These are phyloP conservation scores for Tachuris rubrigastra DNA, from an alignment of 2,113 vertebrate species.

Conservation along the genomic window DNA sequence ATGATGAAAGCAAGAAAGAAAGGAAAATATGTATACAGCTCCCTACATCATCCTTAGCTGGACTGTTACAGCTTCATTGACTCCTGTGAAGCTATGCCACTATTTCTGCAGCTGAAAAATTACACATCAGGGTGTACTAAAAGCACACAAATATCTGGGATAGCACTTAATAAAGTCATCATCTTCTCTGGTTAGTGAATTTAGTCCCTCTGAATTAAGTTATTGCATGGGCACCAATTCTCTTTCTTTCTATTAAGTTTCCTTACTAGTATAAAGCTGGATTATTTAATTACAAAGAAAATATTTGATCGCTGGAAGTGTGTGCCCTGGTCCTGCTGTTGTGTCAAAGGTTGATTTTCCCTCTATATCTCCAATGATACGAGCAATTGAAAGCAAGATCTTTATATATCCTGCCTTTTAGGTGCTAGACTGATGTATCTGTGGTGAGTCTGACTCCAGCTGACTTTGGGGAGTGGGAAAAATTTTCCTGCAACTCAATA, in stretches of 20 bases:
- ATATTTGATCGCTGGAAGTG: not conserved
- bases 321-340: fast-evolving
- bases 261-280: not conserved
- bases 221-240: not conserved
- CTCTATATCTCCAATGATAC: not conserved
- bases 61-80: not conserved
- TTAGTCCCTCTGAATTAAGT: not conserved
- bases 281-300: not conserved
- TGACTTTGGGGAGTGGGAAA: not conserved
- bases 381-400: not conserved
- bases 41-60: not conserved
- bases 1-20: not conserved
- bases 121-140: not conserved
- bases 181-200: not conserved
- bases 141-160: not conserved
- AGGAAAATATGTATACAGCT: not conserved
- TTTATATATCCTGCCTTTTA: not conserved
- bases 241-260: not conserved
- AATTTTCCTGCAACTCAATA: not conserved
- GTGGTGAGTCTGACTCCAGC: not conserved
- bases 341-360: not conserved
- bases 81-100: not conserved
- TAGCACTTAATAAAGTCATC: not conserved
- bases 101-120: not conserved
- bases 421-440: not conserved